Percentiles rank a stretch among this genome's conserved stretches.
Conservation (phyloP, 2,113 vertebrate genomes). For the Sardina pilchardus region DNA sequence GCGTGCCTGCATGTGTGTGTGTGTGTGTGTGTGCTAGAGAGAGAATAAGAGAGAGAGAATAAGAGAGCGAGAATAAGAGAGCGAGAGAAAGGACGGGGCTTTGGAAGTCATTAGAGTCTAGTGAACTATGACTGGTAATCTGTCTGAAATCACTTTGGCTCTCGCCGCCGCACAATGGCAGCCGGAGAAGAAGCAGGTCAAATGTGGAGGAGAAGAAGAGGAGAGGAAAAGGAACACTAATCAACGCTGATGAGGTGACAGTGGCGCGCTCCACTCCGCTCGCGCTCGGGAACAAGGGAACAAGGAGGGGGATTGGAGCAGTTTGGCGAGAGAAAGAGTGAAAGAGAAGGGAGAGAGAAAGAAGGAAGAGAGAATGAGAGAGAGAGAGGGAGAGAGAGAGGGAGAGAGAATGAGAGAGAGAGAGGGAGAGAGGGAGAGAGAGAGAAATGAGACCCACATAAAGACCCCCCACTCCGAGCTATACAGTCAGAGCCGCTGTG, state of each 20-base stretch:
- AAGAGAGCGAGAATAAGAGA: no score
- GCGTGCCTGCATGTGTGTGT: no score
- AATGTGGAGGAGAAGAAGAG: not conserved
- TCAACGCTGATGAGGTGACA: not conserved
- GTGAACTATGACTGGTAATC: not conserved
- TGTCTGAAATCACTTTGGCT: not conserved
- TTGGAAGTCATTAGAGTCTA: constrained; percentile 1
- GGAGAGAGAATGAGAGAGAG: not conserved
- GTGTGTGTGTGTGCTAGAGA: not conserved
- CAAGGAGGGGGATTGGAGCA: not conserved
- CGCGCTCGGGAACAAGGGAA: not conserved
- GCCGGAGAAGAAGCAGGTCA: not conserved
- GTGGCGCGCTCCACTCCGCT: not conserved
- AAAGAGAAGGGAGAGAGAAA: not conserved
- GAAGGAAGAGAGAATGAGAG: not conserved
- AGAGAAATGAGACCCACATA: not conserved
- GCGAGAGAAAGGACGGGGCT: not conserved
- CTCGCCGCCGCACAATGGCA: not conserved
- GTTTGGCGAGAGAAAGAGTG: constrained; percentile 4
- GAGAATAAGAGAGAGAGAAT: not conserved
- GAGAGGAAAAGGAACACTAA: not conserved
- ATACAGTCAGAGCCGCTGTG: not conserved
- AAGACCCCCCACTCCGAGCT: not conserved
- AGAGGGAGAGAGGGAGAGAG: no score
- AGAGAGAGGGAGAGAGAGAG: constrained; percentile 8